Evolutionary conservation across 2,113 vertebrate species (phyloP).

Genomic region (Calonectris borealis): DNA sequence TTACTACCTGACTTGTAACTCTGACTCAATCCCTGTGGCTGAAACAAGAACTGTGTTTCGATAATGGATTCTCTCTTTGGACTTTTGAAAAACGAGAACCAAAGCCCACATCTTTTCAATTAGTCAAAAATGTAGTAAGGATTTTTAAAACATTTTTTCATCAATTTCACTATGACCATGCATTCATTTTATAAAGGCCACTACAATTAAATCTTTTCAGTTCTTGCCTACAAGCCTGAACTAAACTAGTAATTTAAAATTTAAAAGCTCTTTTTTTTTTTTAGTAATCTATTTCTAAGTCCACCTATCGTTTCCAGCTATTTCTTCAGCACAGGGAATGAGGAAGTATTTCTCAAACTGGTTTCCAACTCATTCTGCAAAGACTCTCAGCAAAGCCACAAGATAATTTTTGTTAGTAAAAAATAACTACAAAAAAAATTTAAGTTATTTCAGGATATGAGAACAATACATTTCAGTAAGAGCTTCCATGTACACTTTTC

Average conservation of each 20-base stretch:
- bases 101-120: background rate
- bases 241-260: background rate
- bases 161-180: background rate
- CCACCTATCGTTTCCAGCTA: background rate
- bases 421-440: background rate
- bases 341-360: background rate
- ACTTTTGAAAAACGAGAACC: background rate
- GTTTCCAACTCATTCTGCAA: background rate
- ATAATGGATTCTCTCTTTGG: background rate
- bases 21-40: background rate
- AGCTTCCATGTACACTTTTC: background rate
- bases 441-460: background rate
- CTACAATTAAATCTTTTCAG: background rate
- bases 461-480: background rate
- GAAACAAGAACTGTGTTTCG: background rate
- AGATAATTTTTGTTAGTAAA: background rate
- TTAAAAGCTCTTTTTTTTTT: background rate
- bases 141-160: background rate
- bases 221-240: background rate
- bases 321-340: background rate
- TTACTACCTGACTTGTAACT: background rate
- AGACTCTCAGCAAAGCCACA: background rate
- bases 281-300: background rate
- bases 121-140: background rate
- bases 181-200: background rate